Evolutionary conservation across 1,140 invertebrate species (phyloP).

Genomic region (Pomacea maculata): DNA sequence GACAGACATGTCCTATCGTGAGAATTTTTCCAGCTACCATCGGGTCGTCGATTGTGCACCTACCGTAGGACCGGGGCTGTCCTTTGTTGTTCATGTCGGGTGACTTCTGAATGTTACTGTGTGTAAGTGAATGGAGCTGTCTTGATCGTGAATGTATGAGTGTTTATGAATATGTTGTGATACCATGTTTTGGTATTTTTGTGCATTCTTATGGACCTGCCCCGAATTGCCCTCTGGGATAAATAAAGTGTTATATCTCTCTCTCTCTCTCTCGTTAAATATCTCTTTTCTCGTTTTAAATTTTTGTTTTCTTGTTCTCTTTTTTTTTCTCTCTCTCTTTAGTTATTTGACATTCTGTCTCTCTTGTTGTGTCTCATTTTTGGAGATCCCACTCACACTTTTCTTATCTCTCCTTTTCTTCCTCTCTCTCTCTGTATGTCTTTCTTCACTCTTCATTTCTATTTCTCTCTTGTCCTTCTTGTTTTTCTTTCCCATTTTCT

Average conservation of each 20-base stretch:
- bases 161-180: too few species aligned
- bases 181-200: too few species aligned
- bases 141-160: too few species aligned
- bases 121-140: too few species aligned
- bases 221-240: not conserved
- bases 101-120: too few species aligned
- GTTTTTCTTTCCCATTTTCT: too few species aligned
- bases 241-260: conserved; percentile 2
- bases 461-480: not conserved
- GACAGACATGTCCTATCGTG: too few species aligned
- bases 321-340: not conserved
- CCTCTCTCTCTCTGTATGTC: not conserved
- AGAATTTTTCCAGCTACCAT: too few species aligned
- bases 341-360: not conserved
- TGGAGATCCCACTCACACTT: too few species aligned
- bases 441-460: not conserved
- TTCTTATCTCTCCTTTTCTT: not conserved
- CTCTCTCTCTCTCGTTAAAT: not conserved
- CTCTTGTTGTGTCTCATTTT: not conserved
- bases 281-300: not conserved
- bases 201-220: not conserved
- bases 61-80: too few species aligned
- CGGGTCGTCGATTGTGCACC: too few species aligned
- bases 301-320: not conserved
- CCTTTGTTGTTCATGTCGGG: too few species aligned